Evolutionary conservation across 2,888 invertebrate species (phyloP), one percentile per base, ranked within the genome.

Genomic region (Morpho helenor): DNA sequence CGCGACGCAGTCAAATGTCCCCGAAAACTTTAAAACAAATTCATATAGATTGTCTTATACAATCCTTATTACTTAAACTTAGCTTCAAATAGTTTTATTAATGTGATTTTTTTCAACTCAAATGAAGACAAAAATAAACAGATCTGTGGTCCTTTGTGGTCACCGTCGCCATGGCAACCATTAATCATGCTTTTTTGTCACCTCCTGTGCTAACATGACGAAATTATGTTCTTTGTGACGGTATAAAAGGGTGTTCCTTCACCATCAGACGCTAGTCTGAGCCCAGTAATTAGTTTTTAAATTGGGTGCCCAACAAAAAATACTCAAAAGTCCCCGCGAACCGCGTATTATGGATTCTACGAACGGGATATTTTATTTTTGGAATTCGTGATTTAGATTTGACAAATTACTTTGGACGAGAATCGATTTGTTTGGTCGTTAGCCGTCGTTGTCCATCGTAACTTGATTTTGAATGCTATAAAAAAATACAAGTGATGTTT

Each of bases 121-220:
- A 62, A 59, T 61, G 60, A 55, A 61, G 59, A 57, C 70, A 70
- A 70, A 58, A 61, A 61, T 57, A 56, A 48, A 56, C 61, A 51
- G 56, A 58, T 44, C 53, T 75, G 80, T 76, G 73, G 71, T 79
- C 80, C 76, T 83, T 87, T 82, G 79, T 82, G 79, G 74, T 74
- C 57, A 51, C 57, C 63, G 61, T 61, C 56, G 74, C 76, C 74
- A 76, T 74, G 76, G 76, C 74, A 73, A 75, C 74, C 87, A 89
- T 89, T 83, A 88, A 89, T 89, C 89, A 88, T 77, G 52, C 68
- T 87, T 89, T 88, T 88, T 89, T 87, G 87, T 88, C 87, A 87
- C 80, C 82, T 71, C 71, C 73, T 77, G 69, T 77, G 69, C 78
- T 84, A 87, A 86, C 84, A 87, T 82, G 87, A 83, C 82, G 81